These are phyloP conservation scores for Tipula helvola DNA, from an alignment of 2,888 invertebrate species.

Conservation along the genomic window DNA sequence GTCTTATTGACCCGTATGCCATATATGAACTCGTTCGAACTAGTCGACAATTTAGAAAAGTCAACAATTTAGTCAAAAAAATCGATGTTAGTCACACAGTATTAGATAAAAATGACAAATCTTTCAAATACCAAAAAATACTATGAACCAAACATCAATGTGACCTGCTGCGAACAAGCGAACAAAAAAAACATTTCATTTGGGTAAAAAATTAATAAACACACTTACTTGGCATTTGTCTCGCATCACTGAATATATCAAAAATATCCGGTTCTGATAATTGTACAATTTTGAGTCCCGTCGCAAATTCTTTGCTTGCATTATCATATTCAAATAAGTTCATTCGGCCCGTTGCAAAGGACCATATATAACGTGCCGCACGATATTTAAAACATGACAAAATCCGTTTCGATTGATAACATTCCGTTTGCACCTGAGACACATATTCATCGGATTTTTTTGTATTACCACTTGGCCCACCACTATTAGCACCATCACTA, in stretches of 20 bases:
- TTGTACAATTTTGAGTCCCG: constrained; percentile 26
- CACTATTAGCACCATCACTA: not conserved
- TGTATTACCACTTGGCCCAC: not conserved
- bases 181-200: no score
- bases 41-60: no score
- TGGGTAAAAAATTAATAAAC: no score
- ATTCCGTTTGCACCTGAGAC: constrained; percentile 26
- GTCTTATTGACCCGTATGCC: no score
- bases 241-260: constrained; percentile 26
- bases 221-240: constrained; percentile 26
- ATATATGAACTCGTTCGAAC: no score
- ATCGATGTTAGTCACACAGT: no score
- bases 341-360: constrained; percentile 28
- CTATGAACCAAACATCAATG: no score
- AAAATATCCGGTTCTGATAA: constrained; percentile 26
- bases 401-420: constrained; percentile 26
- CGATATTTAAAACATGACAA: constrained; percentile 32
- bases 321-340: constrained; percentile 30
- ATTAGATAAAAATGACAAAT: no score
- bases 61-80: no score
- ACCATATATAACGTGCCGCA: constrained; percentile 28
- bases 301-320: constrained; percentile 22
- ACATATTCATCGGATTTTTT: constrained; percentile 25
- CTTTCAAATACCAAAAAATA: no score
- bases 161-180: no score